phyloP scores from a whole-genome alignment of 2,113 vertebrate genomes.

The Megalops atlanticus region DNA sequence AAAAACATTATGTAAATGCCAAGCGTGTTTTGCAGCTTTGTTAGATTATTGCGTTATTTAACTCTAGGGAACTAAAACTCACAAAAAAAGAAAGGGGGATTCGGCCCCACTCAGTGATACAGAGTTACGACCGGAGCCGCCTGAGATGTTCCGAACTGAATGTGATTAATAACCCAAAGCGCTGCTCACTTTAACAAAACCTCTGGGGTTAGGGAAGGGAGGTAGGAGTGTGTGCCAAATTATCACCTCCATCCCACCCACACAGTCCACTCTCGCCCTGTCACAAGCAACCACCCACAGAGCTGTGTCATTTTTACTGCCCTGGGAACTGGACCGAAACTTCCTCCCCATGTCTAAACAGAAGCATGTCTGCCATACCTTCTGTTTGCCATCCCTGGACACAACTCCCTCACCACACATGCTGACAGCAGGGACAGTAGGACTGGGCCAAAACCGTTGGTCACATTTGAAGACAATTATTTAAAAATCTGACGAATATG shows the following conservation, averaged over 20 bases:
- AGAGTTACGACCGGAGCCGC: neutral
- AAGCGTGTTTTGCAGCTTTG: neutral
- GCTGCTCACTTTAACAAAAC: neutral
- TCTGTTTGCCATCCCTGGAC: neutral
- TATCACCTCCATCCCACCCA: neutral
- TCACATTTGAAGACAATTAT: neutral
- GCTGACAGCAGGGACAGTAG: neutral
- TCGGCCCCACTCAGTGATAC: neutral
- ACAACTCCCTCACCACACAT: neutral
- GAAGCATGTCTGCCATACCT: neutral
- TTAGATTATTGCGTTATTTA: neutral
- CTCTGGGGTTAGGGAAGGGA: neutral
- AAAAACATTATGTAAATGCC: neutral
- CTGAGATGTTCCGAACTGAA: neutral
- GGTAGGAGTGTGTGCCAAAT: neutral
- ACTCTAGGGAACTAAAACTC: neutral
- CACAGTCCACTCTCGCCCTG: neutral
- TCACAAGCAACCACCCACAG: neutral
- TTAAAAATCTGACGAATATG: neutral
- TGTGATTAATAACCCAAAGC: neutral
- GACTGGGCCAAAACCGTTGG: neutral
- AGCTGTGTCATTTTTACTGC: neutral
- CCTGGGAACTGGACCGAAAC: neutral
- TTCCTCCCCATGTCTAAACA: neutral
- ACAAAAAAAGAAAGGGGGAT: neutral